Conservation (phyloP, 2,113 vertebrate species). For the Beaufortia kweichowensis region DNA sequence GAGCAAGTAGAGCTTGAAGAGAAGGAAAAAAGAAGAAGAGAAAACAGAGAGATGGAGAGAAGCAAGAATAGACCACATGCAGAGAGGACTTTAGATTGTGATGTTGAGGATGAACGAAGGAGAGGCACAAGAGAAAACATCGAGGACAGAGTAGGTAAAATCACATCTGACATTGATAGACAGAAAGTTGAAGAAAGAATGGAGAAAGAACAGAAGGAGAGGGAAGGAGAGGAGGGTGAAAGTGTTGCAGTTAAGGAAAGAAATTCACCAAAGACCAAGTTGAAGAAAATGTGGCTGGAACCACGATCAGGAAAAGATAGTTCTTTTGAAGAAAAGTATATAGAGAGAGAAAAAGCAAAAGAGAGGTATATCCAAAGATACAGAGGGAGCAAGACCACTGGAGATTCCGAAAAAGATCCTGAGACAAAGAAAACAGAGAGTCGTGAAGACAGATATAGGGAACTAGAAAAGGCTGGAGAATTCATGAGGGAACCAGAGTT, state of each 20-base stretch:
- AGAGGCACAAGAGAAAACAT: constrained; percentile 37
- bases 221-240: constrained; percentile 39
- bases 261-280: constrained; percentile 32
- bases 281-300: constrained; percentile 72
- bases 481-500: constrained; percentile 17
- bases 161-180: constrained; percentile 43
- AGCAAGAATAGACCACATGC: not conserved
- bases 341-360: constrained; percentile 52
- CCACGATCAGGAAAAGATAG: constrained; percentile 60
- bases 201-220: constrained; percentile 14
- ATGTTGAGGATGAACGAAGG: constrained; percentile 55
- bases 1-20: constrained; percentile 8
- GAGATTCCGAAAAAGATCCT: constrained; percentile 27
- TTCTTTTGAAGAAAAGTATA: constrained; percentile 39
- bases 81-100: constrained; percentile 54
- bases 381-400: constrained; percentile 27
- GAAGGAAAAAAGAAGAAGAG: constrained; percentile 20
- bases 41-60: constrained; percentile 31
- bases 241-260: not conserved
- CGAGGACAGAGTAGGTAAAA: constrained; percentile 51
- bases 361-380: constrained; percentile 58
- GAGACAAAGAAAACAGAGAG: constrained; percentile 7
- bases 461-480: constrained; percentile 37
- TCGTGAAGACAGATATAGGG: constrained; percentile 10
- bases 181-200: constrained; percentile 37